These are phyloP conservation scores for Lutjanus campechanus DNA, from an alignment of 2,797 vertebrate genomes.

Conservation along the genomic window DNA sequence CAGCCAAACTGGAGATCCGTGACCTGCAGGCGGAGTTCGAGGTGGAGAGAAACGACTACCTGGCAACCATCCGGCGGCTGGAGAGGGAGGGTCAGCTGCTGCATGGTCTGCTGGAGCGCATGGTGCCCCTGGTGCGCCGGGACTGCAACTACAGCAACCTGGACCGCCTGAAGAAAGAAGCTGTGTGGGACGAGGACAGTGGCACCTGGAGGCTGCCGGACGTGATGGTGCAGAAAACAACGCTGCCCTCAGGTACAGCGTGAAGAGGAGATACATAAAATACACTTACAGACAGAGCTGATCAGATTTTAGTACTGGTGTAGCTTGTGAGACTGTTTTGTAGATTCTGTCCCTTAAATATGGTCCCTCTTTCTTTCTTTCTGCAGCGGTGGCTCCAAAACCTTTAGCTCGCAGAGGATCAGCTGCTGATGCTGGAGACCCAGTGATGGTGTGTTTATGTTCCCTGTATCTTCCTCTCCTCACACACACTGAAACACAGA, in stretches of 20 bases:
- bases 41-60: constrained; percentile 90
- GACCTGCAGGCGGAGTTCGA: constrained; percentile 93
- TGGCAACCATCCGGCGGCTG: constrained; percentile 87
- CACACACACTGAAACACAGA: not conserved
- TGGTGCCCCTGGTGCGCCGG: constrained; percentile 86
- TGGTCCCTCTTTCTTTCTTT: constrained; percentile 19
- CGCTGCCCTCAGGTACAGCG: constrained; percentile 88
- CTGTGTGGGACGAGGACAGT: constrained; percentile 90
- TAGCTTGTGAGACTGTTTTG: not conserved
- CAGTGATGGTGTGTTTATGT: constrained; percentile 69
- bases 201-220: constrained; percentile 91
- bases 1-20: constrained; percentile 90
- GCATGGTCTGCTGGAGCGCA: constrained; percentile 89
- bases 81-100: constrained; percentile 88
- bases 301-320: not conserved
- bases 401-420: constrained; percentile 67
- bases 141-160: constrained; percentile 95
- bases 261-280: not conserved
- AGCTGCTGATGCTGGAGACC: constrained; percentile 67
- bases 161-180: constrained; percentile 86
- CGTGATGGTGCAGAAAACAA: constrained; percentile 87
- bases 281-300: not conserved
- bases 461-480: not conserved
- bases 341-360: not conserved
- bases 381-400: constrained; percentile 82